Evolutionary conservation across 2,797 vertebrate genomes (phyloP), one percentile per base, ranked within the genome.

Genomic region (Rhinatrema bivittatum): DNA sequence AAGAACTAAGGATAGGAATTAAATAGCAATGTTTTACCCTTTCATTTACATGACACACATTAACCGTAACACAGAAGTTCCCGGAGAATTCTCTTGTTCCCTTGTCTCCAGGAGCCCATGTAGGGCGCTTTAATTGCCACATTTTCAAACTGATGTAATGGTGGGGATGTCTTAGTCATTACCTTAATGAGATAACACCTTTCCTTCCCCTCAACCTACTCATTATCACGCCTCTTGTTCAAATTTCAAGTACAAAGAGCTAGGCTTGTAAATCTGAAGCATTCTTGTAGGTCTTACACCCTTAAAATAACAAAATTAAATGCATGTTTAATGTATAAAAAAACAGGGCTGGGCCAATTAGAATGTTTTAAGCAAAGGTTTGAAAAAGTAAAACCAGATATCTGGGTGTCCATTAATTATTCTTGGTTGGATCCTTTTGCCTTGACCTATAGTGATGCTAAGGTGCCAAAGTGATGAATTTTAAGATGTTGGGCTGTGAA

Each of bases 151-250:
- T 76, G 82, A 87, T 91, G 85, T 89, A 92, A 91, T 90, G 83
- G 85, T 79, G 79, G 85, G 72, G 74, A 91, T 88, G 85, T 92
- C 88, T 91, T 88, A 89, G 90, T 96, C 91, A 93, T 95, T 94
- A 91, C 89, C 87, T 87, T 95, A 95, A 95, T 93, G 89, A 96
- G 91, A 84, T 91, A 91, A 90, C 88, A 94, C 90, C 88, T 93
- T 80, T 79, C 80, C 74, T 91, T 89, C 87, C n/a, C 79, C 78
- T 88, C 88, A 89, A 87, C 86, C 82, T 80, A 87, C 90, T 96
- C 90, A 91, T 96, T 94, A 95, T 92, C 90, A 85, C 78, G 76
- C 81, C 80, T 85, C 85, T 88, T 86, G 79, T 85, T 86, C 88
- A 87, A 87, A 86, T 88, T 89, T 82, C 78, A 84, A 82, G 82